These are phyloP conservation scores for Syngnathus floridae DNA, from an alignment of 2,113 vertebrate species.

Conservation along the genomic window DNA sequence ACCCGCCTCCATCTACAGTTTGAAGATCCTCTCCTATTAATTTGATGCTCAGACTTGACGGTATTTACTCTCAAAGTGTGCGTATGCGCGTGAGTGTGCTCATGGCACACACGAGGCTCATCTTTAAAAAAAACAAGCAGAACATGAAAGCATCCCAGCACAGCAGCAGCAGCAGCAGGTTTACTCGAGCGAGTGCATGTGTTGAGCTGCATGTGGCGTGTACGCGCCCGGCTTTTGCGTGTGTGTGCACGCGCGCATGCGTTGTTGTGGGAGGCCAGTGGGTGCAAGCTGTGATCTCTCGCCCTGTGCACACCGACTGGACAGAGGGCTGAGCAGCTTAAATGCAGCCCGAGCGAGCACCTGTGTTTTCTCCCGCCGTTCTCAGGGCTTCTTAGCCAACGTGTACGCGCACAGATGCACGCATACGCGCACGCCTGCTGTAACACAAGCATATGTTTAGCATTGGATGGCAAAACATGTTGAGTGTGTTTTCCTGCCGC, in stretches of 20 bases:
- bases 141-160: slow-evolving; percentile 66
- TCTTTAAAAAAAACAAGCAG: slow-evolving; percentile 66
- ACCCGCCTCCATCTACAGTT: slow-evolving; percentile 48
- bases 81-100: slow-evolving; percentile 27
- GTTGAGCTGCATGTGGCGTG: slow-evolving; percentile 18
- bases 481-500: neutral
- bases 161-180: slow-evolving; percentile 43
- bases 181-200: slow-evolving; percentile 48
- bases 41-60: slow-evolving; percentile 76
- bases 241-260: slow-evolving; percentile 8
- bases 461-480: neutral
- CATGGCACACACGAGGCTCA: slow-evolving; percentile 54
- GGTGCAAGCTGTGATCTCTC: slow-evolving; percentile 65
- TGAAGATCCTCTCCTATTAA: slow-evolving; percentile 80
- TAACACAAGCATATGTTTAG: neutral
- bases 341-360: slow-evolving; percentile 62
- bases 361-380: slow-evolving; percentile 66
- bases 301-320: slow-evolving; percentile 65
- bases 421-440: neutral
- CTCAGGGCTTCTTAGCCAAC: slow-evolving; percentile 54
- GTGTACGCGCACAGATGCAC: neutral
- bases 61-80: slow-evolving; percentile 5
- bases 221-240: slow-evolving; percentile 22
- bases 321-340: slow-evolving; percentile 68
- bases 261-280: slow-evolving; percentile 19